Percentiles rank a stretch among this genome's conserved stretches.
Conservation (phyloP, 2,797 vertebrate species). For the Brotogeris chrysoptera region DNA sequence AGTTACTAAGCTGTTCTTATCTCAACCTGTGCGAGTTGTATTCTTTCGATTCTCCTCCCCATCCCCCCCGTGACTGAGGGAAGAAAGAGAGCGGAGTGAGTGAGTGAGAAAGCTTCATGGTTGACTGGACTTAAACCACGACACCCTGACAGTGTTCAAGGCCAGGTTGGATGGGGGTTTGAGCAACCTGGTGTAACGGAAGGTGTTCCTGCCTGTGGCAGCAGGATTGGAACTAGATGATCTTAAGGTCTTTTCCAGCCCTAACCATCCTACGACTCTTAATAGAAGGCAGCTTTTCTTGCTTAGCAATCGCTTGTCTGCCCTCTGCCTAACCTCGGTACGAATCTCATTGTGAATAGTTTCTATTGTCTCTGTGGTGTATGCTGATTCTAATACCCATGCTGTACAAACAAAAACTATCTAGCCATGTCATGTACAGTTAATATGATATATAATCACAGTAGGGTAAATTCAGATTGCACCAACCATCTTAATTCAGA, state of each 20-base stretch:
- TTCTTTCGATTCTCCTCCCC: too few species aligned
- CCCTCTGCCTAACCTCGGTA: not conserved
- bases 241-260: not conserved
- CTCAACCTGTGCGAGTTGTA: too few species aligned
- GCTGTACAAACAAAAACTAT: not conserved
- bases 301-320: not conserved
- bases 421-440: not conserved
- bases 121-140: too few species aligned
- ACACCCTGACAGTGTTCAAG: not conserved
- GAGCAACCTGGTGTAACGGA: not conserved
- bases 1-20: too few species aligned
- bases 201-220: not conserved
- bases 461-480: not conserved
- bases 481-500: not conserved
- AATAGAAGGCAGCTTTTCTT: not conserved
- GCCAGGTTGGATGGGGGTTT: not conserved
- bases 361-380: not conserved
- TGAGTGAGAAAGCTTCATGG: too few species aligned
- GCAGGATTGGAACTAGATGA: not conserved
- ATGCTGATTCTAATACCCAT: not conserved
- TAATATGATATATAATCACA: not conserved
- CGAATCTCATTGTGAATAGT: not conserved
- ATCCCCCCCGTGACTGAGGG: too few species aligned
- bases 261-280: not conserved
- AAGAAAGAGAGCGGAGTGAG: too few species aligned